phyloP scores from a whole-genome alignment of 2,113 vertebrate species.

The Leucosticte australis region DNA sequence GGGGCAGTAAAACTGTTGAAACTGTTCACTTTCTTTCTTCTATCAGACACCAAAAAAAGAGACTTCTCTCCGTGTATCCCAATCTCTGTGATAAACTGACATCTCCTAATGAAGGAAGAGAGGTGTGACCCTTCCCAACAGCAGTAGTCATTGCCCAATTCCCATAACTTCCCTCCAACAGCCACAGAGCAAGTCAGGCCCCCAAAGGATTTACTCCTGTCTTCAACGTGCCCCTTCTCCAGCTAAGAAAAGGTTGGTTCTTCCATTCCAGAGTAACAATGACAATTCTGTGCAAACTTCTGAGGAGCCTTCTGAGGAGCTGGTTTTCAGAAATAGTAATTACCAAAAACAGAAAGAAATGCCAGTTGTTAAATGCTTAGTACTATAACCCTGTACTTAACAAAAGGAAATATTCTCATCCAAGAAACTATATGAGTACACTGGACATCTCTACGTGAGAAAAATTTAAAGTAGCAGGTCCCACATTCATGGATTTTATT shows the following conservation, averaged over 20 bases:
- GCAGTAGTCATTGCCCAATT: not conserved
- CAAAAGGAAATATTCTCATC: not conserved
- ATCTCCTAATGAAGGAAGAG: not conserved
- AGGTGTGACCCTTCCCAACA: not conserved
- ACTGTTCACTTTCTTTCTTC: not conserved
- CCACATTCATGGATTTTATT: not conserved
- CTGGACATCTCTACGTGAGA: not conserved
- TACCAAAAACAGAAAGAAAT: not conserved
- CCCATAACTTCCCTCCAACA: not conserved
- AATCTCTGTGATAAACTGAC: not conserved
- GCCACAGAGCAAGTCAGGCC: not conserved
- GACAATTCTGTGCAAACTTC: not conserved
- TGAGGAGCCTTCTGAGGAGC: not conserved
- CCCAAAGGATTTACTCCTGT: not conserved
- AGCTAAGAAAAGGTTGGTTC: not conserved
- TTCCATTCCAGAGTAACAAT: not conserved
- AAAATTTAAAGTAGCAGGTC: not conserved
- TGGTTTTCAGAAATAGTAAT: not conserved
- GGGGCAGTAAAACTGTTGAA: not conserved
- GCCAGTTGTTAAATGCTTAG: not conserved
- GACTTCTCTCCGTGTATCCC: not conserved
- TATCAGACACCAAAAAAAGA: not conserved
- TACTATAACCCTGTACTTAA: not conserved
- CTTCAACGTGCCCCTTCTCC: not conserved
- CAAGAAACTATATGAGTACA: not conserved